Conservation (phyloP, 2,113 vertebrate species). For the Poeciliopsis prolifica region DNA sequence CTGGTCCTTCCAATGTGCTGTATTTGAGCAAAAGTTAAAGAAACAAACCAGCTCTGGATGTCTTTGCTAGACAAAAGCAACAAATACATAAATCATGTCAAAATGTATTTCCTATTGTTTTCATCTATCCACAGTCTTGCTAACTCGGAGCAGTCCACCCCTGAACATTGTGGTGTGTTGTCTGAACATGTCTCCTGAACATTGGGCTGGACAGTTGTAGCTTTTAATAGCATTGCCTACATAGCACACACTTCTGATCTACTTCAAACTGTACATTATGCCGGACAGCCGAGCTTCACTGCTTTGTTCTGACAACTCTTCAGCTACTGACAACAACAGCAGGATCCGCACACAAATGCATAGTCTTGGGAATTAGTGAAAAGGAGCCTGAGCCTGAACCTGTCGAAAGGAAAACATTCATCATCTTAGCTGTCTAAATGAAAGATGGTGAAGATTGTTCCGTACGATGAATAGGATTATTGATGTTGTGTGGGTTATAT, state of each 20-base stretch:
- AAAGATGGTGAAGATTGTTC: slow-evolving; percentile 14
- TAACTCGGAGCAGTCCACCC: slow-evolving; percentile 7
- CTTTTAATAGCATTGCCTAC: slow-evolving; percentile 59
- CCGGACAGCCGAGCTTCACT: slow-evolving; percentile 13
- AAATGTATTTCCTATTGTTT: neutral
- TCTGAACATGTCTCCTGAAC: slow-evolving; percentile 47
- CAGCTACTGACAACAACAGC: slow-evolving; percentile 20
- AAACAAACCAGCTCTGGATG: too few species aligned
- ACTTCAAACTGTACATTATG: slow-evolving; percentile 33
- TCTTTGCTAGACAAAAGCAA: neutral
- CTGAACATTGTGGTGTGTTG: slow-evolving; percentile 40
- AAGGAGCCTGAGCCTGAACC: slow-evolving; percentile 9
- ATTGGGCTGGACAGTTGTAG: slow-evolving; percentile 8
- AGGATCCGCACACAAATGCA: slow-evolving; percentile 17
- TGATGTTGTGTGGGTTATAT: slow-evolving; percentile 32
- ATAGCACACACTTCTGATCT: slow-evolving; percentile 41
- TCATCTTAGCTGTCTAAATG: slow-evolving; percentile 20
- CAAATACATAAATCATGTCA: neutral
- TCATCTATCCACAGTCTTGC: neutral
- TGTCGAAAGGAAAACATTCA: slow-evolving; percentile 35
- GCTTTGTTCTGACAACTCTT: slow-evolving; percentile 24
- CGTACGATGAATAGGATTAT: slow-evolving; percentile 17
- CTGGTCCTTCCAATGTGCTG: too few species aligned
- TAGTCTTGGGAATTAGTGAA: slow-evolving; percentile 8
- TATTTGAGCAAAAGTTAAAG: too few species aligned